Evolutionary conservation across 2,888 invertebrate genomes (phyloP).

Genomic region (Eupithecia vulgata): DNA sequence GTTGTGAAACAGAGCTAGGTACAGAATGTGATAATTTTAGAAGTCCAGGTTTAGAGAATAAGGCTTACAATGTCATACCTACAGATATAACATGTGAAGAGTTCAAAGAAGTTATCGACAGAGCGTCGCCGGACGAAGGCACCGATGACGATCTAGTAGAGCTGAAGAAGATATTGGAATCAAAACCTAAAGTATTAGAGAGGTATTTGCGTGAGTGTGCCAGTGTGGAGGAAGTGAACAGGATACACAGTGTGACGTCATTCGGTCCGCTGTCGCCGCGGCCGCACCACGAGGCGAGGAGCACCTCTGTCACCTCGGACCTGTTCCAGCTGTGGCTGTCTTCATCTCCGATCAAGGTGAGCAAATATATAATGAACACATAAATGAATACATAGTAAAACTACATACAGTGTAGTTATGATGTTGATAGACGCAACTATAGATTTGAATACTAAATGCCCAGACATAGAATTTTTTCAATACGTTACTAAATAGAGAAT

Average conservation of each 20-base stretch:
- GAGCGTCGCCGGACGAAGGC: slow-evolving; percentile 71
- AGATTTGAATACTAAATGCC: too few species aligned
- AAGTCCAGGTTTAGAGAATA: slow-evolving; percentile 74
- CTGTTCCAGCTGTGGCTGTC: slow-evolving; percentile 93
- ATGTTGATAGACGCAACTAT: too few species aligned
- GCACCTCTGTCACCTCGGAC: slow-evolving; percentile 92
- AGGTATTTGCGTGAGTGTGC: slow-evolving; percentile 91
- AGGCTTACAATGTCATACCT: slow-evolving; percentile 69
- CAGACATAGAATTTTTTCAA: too few species aligned
- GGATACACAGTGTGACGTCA: slow-evolving; percentile 84
- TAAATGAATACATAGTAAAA: not conserved
- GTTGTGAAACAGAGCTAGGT: slow-evolving; percentile 73
- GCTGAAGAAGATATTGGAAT: slow-evolving; percentile 69
- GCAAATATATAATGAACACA: slow-evolving; percentile 45
- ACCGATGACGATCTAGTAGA: slow-evolving; percentile 75
- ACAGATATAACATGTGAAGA: slow-evolving; percentile 71
- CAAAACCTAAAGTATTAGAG: slow-evolving; percentile 88
- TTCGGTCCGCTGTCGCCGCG: slow-evolving; percentile 78
- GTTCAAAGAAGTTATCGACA: slow-evolving; percentile 72
- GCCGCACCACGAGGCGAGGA: slow-evolving; percentile 81
- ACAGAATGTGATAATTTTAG: slow-evolving; percentile 69
- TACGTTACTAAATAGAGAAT: too few species aligned
- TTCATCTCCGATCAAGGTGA: slow-evolving; percentile 89
- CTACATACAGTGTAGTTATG: too few species aligned
- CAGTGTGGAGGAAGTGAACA: slow-evolving; percentile 85